Conservation (phyloP, 2,113 vertebrate species). For the Oryzias melastigma region DNA sequence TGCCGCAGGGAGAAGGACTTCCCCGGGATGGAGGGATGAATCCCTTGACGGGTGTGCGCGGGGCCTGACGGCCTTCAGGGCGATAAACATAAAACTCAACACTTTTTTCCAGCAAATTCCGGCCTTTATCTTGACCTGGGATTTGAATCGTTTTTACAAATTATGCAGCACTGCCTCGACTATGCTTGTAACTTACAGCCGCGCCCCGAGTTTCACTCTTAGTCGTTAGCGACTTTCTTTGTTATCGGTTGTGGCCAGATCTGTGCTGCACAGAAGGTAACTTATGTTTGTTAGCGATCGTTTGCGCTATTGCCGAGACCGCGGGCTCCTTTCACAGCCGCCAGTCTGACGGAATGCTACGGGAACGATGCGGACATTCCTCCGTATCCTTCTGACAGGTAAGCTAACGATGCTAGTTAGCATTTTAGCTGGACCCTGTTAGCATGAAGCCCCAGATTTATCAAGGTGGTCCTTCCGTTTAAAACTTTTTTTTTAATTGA, state of each 20-base stretch:
- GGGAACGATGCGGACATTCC: constrained; percentile 63
- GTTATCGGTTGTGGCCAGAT: constrained; percentile 3
- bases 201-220: background rate
- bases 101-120: background rate
- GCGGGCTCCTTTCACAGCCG: constrained; percentile 10
- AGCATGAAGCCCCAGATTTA: too few species aligned
- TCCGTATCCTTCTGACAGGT: constrained; percentile 66
- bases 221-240: constrained; percentile 15
- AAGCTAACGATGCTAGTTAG: constrained; percentile 7
- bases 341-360: constrained; percentile 56
- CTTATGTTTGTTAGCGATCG: constrained; percentile 49
- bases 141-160: too few species aligned
- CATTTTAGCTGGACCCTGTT: too few species aligned
- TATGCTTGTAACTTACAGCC: background rate
- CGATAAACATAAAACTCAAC: background rate
- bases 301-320: constrained; percentile 15
- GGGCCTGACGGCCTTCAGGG: background rate
- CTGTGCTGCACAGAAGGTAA: constrained; percentile 8
- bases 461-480: too few species aligned
- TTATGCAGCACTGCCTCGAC: background rate
- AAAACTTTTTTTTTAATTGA: too few species aligned
- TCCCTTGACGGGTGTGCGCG: constrained; percentile 9
- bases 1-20: constrained; percentile 32
- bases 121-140: background rate
- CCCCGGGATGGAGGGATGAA: background rate